Conservation (phyloP, 2,113 vertebrate genomes). For the Poeciliopsis prolifica region DNA sequence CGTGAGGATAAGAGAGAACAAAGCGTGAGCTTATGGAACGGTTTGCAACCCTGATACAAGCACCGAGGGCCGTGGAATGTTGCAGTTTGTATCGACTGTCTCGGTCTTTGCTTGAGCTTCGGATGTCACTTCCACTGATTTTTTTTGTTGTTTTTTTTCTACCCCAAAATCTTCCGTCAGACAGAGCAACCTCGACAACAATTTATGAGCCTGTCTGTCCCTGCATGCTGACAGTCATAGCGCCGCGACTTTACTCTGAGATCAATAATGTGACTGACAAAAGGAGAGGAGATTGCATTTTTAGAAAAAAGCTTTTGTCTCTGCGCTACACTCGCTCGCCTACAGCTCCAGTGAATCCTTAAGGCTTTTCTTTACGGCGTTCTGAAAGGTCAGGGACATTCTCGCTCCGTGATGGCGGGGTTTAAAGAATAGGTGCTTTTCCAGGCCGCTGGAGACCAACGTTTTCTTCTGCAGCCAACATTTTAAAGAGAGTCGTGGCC, state of each 20-base stretch:
- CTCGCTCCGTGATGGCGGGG: not conserved
- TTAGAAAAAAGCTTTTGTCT: constrained; percentile 1
- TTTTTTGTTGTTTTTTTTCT: not conserved
- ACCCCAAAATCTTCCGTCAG: too few species aligned
- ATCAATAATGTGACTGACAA: constrained; percentile 19
- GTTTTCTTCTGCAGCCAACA: not conserved
- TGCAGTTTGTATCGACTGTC: not conserved
- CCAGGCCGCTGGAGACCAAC: constrained; percentile 15
- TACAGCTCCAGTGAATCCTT: not conserved
- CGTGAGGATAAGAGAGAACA: too few species aligned
- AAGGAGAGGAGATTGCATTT: constrained; percentile 30
- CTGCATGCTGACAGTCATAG: not conserved
- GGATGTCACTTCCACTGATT: not conserved
- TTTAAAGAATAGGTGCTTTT: constrained; percentile 7
- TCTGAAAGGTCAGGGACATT: constrained; percentile 27
- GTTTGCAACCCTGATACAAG: too few species aligned
- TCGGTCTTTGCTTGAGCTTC: not conserved
- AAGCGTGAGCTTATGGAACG: too few species aligned
- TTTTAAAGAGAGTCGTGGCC: not conserved
- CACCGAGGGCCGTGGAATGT: not conserved
- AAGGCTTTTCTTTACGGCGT: constrained; percentile 40
- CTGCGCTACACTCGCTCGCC: not conserved
- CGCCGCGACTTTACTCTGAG: constrained; percentile 4
- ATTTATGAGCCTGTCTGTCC: not conserved
- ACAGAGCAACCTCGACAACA: not conserved